Evolutionary conservation across 2,888 invertebrate genomes (phyloP).

Genomic region (Alcis repandata): DNA sequence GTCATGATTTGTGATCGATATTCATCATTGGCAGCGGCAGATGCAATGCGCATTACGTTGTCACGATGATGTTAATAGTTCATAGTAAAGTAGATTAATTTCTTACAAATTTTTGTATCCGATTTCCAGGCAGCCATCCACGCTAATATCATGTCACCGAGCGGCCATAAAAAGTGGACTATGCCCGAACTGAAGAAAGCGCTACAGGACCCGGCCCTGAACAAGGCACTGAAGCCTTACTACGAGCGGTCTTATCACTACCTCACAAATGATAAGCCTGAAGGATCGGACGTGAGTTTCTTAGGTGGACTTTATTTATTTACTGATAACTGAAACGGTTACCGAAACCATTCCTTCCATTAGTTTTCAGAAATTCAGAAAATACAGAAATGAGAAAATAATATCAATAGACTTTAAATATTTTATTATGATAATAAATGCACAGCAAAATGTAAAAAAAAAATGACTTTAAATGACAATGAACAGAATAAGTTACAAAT

Average conservation of each 20-base stretch:
- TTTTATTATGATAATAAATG: no score
- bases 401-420: no score
- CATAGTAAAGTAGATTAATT: no score
- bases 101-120: not conserved
- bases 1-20: not conserved
- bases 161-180: conserved; percentile 38
- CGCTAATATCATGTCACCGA: conserved; percentile 35
- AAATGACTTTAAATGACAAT: no score
- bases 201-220: conserved; percentile 8
- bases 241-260: conserved; percentile 32
- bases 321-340: not conserved
- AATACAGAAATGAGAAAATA: no score
- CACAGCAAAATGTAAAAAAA: no score
- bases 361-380: no score
- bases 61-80: no score
- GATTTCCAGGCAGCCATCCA: conserved; percentile 35
- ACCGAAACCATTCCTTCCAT: no score
- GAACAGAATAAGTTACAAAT: no score
- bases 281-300: conserved; percentile 27
- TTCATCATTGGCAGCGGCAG: no score
- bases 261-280: conserved; percentile 22
- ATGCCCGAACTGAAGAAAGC: conserved; percentile 27
- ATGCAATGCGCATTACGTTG: no score
- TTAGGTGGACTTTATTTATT: not conserved
- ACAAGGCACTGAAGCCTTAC: conserved; percentile 25